Evolutionary conservation across 1,140 invertebrate species (phyloP), one percentile per base, ranked within the genome.

Genomic region (Drepana arcuata): DNA sequence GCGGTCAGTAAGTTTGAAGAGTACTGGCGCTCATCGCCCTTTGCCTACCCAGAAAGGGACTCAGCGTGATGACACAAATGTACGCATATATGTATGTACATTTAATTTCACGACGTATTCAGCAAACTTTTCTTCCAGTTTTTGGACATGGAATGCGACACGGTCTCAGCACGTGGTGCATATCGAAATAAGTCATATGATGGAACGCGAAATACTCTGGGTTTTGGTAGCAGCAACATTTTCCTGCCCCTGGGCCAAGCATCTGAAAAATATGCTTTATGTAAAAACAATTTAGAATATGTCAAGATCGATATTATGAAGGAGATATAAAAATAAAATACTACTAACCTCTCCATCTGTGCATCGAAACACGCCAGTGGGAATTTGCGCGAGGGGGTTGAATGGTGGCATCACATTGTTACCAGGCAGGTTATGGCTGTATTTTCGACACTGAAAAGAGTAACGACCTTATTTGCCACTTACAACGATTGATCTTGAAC

Each of bases 201-300:
- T 74, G 70, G 34, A 42, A 74, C 10, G 65, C 58, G 34, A 69
- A 74, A 41, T 74, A 74, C 30, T 71, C 67, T 5, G 67, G 67
- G 27, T 69, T 69, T 48, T 59, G 38, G 33, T 73, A 73, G 12
- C n/a, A 48, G 0, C 13, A 28, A 31, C 47, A 38, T 51, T 70
- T 59, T 10, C 35, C 26, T 2, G 59, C 54, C 1, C 53, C 48
- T 7, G 26, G 40, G 4, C 68, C 60, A 9, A 75, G 54, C 5
- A 52, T 18, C 73, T 78, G 39, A 15, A 63, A 58, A 21, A 31
- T 21, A 9, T 21, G 18, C 9, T 21, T 21, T 13, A 32, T 15
- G 31, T 44, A 18, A 36, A 40, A 31, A 28, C 11, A n/a, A 25
- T 13, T 24, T n/a, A 10, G n/a, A 18, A 38, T 14, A 37, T 29